These are phyloP conservation scores for Campoplex nolae DNA, from an alignment of 2,888 invertebrate species.

Conservation along the genomic window DNA sequence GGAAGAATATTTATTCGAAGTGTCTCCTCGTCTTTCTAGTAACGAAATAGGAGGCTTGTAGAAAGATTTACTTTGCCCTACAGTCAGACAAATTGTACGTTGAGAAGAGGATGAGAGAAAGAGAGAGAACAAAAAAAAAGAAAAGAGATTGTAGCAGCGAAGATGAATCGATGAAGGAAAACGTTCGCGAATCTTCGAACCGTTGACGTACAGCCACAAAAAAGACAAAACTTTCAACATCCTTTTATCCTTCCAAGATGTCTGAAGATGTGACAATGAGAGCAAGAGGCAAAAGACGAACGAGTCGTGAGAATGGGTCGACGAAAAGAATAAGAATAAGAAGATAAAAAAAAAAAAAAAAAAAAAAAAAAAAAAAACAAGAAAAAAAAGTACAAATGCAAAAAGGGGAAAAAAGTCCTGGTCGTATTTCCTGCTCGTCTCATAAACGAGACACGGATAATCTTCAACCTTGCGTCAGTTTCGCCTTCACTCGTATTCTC, in stretches of 20 bases:
- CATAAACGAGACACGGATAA: conserved; percentile 58
- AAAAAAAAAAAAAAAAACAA: not conserved
- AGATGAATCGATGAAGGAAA: conserved; percentile 61
- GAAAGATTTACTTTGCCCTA: conserved; percentile 51
- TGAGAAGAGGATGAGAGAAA: not conserved
- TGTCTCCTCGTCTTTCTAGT: conserved; percentile 36
- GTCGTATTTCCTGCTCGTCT: conserved; percentile 28
- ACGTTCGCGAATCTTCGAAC: conserved; percentile 38
- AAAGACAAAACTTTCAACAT: conserved; percentile 24
- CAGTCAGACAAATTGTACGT: conserved; percentile 40
- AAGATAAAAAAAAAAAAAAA: not conserved
- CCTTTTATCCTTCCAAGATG: conserved; percentile 24
- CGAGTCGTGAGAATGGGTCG: conserved; percentile 11
- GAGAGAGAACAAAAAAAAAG: not conserved
- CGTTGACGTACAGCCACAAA: conserved; percentile 7
- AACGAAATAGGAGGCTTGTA: conserved; percentile 18
- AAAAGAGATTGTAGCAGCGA: conserved; percentile 6
- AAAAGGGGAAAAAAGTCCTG: conserved; percentile 26
- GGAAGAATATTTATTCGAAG: conserved; percentile 32
- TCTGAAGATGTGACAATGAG: conserved; percentile 2
- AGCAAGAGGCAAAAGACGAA: not conserved
- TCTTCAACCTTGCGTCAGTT: conserved; percentile 12
- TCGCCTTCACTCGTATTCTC: conserved; percentile 4
- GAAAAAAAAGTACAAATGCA: not conserved
- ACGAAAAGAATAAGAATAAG: conserved; percentile 13